Base-by-base conservation (phyloP, 2,888 invertebrate species). In the Leucophenga maculata region DNA sequence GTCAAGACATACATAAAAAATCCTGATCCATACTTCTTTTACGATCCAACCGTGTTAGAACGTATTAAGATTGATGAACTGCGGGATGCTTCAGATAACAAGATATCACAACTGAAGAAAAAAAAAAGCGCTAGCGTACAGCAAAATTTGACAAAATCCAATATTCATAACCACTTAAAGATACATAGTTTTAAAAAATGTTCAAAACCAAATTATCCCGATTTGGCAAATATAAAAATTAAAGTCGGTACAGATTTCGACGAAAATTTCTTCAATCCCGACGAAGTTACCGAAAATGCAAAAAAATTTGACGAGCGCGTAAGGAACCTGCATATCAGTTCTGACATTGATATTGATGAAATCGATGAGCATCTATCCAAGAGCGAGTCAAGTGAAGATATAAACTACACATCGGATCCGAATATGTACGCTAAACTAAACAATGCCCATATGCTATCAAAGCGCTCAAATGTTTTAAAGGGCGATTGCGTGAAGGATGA, bases 1-100 rank as follows among this genome's bases (percentile, higher is more conserved):
- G 89, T 89, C 1, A 88, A 87, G 71, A 89, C 89, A 0, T 89
- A 89, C 65, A 86, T 89, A 44, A 88, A 88, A 74, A 88, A 89
- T 79, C 89, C 89, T 1, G 89, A 89, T 77, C 83, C 86, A 16
- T 86, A 84, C 69, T 88, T 89, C 65, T 85, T 84, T n/a, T 89
- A 88, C 70, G 88, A 89, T 77, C 88, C 87, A 6, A 83, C 86
- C 65, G 83, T 89, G 69, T 83, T 88, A 64, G 86, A 86, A 1
- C 83, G 81, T 3, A 74, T 89, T 1, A 86, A 86, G 72, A 81
- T 83, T 67, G 88, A 88, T 52, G 88, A 88, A 65, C 70, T 85
- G 6, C 77, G 77, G 32, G 85, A 86, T n/a, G 48, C 64, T 46
- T 22, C 14, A 22, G 22, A 50, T 14, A 8, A 48, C 22, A 64